Conservation (phyloP, 2,113 vertebrate genomes). For the Chrysemys picta region DNA sequence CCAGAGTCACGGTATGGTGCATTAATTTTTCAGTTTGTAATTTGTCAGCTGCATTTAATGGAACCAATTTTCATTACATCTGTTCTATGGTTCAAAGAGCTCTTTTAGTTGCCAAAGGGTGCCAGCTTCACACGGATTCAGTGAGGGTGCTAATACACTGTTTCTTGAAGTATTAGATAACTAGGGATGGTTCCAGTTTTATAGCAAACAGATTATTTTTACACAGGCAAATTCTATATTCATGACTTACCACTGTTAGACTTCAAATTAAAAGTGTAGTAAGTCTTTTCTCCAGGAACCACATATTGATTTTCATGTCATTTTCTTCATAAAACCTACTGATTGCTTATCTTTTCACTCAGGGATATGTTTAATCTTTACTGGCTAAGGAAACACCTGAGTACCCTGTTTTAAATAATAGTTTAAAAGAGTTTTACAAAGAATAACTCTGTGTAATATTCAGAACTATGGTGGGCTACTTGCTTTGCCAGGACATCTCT, state of each 20-base stretch:
- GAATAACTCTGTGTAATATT: conserved; percentile 37
- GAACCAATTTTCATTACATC: conserved; percentile 87
- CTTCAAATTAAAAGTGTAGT: conserved; percentile 76
- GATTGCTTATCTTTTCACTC: conserved; percentile 62
- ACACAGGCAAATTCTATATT: conserved; percentile 73
- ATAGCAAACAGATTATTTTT: conserved; percentile 79
- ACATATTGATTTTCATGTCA: conserved; percentile 71
- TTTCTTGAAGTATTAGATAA: conserved; percentile 81
- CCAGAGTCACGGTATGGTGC: conserved; percentile 79
- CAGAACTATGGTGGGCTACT: background rate
- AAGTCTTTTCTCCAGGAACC: conserved; percentile 65
- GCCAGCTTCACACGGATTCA: conserved; percentile 74
- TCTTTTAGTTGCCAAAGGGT: conserved; percentile 82
- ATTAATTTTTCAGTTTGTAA: conserved; percentile 86
- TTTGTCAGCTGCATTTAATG: conserved; percentile 86
- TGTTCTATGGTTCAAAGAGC: conserved; percentile 86
- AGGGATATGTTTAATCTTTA: conserved; percentile 57
- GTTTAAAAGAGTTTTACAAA: conserved; percentile 41
- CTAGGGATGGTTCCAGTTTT: conserved; percentile 65
- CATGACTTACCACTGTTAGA: conserved; percentile 66
- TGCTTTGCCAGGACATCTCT: conserved; percentile 62
- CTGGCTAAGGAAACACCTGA: conserved; percentile 40
- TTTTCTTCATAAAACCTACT: conserved; percentile 66
- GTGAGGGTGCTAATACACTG: conserved; percentile 70
- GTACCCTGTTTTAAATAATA: conserved; percentile 21